Conservation (phyloP, 2,888 invertebrate genomes). For the Diplolepis rosae region DNA sequence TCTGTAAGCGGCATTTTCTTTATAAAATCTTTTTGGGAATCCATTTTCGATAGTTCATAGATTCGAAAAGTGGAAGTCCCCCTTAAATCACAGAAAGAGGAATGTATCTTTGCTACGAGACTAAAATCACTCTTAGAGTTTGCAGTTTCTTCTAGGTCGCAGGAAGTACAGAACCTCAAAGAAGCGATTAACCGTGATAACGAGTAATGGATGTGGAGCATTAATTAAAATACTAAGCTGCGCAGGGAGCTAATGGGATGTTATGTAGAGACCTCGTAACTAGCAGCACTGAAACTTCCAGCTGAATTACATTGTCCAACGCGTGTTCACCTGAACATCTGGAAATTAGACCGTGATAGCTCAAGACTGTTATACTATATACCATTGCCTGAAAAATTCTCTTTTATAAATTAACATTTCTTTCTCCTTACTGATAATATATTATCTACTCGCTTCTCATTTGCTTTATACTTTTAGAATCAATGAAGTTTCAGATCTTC, state of each 20-base stretch:
- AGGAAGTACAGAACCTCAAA: conserved; percentile 6
- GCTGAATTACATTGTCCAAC: conserved; percentile 34
- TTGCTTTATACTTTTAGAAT: too few species aligned
- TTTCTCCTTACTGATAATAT: not conserved
- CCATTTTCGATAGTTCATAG: too few species aligned
- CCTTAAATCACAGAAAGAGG: too few species aligned
- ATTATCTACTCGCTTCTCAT: too few species aligned
- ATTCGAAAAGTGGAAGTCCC: too few species aligned
- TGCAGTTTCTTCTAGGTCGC: conserved; percentile 9
- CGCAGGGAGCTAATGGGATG: conserved; percentile 43
- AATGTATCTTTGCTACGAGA: not conserved
- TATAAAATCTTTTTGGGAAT: too few species aligned
- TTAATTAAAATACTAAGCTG: conserved; percentile 50
- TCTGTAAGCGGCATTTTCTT: too few species aligned
- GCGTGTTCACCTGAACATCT: conserved; percentile 26
- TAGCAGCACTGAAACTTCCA: conserved; percentile 32
- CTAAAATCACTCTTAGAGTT: conserved; percentile 14
- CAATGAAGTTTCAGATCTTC: too few species aligned
- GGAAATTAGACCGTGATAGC: not conserved
- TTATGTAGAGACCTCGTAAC: conserved; percentile 37
- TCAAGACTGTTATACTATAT: conserved; percentile 8
- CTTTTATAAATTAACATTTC: not conserved
- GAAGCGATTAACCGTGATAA: conserved; percentile 55
- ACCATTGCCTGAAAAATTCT: not conserved
- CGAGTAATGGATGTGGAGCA: conserved; percentile 52